These are phyloP conservation scores for Tachypleus tridentatus DNA, from an alignment of 1,140 invertebrate species.

Conservation along the genomic window DNA sequence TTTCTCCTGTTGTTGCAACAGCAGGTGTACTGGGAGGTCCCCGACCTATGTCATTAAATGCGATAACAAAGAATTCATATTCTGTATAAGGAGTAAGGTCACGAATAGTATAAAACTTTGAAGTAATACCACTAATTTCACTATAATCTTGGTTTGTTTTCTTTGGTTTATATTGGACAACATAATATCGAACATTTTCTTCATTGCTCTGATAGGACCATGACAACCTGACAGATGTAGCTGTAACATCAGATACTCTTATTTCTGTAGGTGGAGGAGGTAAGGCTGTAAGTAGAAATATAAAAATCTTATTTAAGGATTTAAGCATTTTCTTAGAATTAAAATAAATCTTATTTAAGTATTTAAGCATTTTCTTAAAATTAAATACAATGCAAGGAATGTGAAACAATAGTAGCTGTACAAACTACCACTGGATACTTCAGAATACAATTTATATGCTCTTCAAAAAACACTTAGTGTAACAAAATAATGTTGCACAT, in stretches of 20 bases:
- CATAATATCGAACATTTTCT: conserved; percentile 78
- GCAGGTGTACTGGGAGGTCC: conserved; percentile 71
- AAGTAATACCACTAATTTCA: conserved; percentile 83
- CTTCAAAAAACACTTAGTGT: too few relatives aligned
- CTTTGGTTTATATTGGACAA: conserved; percentile 90
- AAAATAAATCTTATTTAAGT: neutral
- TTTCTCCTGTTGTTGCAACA: conserved; percentile 81
- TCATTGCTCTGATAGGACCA: conserved; percentile 70
- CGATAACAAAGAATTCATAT: conserved; percentile 92
- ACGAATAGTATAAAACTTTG: conserved; percentile 80
- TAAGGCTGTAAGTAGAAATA: conserved; percentile 44
- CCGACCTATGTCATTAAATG: conserved; percentile 83
- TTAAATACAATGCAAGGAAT: too few relatives aligned
- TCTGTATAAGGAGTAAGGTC: conserved; percentile 85
- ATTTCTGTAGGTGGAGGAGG: conserved; percentile 79
- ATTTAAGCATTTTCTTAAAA: neutral
- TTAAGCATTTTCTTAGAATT: neutral
- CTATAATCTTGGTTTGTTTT: conserved; percentile 38
- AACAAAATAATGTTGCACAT: too few relatives aligned
- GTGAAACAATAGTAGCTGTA: too few relatives aligned
- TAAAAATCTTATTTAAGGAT: neutral
- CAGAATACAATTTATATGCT: too few relatives aligned
- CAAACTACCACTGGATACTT: too few relatives aligned
- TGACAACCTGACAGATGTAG: conserved; percentile 74
- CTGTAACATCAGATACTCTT: conserved; percentile 81